These are phyloP conservation scores for Salmo trutta DNA, from an alignment of 2,797 vertebrate genomes.

Conservation along the genomic window DNA sequence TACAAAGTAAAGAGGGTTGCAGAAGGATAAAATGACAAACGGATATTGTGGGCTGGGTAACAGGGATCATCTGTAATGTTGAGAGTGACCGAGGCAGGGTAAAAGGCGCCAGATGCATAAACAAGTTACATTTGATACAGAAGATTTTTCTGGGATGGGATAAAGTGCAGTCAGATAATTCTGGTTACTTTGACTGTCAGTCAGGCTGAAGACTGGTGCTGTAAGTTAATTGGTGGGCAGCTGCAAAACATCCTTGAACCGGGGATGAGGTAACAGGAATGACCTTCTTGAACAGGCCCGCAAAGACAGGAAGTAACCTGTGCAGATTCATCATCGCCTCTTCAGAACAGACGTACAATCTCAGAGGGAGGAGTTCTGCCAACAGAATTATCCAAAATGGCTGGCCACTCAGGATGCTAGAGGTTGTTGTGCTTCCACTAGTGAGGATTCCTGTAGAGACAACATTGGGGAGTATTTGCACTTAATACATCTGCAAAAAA, in stretches of 20 bases:
- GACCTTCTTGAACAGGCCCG: not conserved
- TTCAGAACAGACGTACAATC: not conserved
- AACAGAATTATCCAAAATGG: slow-evolving; percentile 7
- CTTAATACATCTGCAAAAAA: not conserved
- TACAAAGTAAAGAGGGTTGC: not conserved
- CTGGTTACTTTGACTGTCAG: not conserved
- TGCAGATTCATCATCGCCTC: slow-evolving; percentile 2
- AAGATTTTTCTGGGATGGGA: not conserved
- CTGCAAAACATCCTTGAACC: not conserved
- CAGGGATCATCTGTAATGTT: not conserved
- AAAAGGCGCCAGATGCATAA: not conserved
- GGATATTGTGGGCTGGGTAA: not conserved
- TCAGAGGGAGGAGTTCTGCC: not conserved
- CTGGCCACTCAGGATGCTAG: slow-evolving; percentile 56
- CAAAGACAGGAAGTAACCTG: slow-evolving; percentile 68
- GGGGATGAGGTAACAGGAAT: slow-evolving; percentile 58
- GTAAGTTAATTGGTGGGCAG: not conserved
- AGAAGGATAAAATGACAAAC: not conserved
- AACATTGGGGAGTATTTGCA: not conserved
- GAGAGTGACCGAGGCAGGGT: not conserved
- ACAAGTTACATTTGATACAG: not conserved
- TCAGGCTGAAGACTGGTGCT: not conserved
- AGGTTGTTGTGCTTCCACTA: slow-evolving; percentile 59
- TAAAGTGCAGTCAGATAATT: slow-evolving; percentile 3
- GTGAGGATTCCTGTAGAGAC: slow-evolving; percentile 54